Base-by-base conservation (phyloP, 1,140 invertebrate species). In the Cryptotermes secundus region DNA sequence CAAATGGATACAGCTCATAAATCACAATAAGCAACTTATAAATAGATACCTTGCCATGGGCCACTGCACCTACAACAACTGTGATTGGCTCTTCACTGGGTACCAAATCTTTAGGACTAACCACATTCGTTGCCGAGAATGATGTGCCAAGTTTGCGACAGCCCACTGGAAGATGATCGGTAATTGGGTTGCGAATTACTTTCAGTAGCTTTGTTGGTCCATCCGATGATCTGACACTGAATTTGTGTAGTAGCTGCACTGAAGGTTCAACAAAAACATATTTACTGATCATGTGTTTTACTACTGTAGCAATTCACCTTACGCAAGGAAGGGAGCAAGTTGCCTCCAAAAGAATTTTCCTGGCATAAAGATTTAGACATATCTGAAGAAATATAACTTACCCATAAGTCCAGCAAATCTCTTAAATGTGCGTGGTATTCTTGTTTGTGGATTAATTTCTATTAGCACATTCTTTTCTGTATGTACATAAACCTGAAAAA, bases 391-490 rank as follows among this genome's bases (percentile, higher is more conserved):
- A 0, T 22, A 3, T 19, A 85, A 88, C 90, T 90, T 93, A 98
- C 97, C 97, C 95, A 99, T 99, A 31, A 99, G 90, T 79, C 98
- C 98, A 88, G 98, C 97, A 93, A 99, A 99, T 88, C 99, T 92
- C 89, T 99, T 99, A 88, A 98, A 99, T 24, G 99, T 99, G 87
- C 99, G 93, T 1, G 99, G 99, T 89, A 99, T 99, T 88, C 99
- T 94, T 16, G 98, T 99, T 90, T 99, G 98, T 80, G 99, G 98
- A 91, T 99, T 98, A 35, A 99, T 94, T 95, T 99, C 98, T 88
- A 99, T 99, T 0, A 99, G 91, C 79, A 99, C 97, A 94, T 99
- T 99, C 88, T 97, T 96, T 87, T 95, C 96, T 65, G 99, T 99
- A 86, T 97, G 96, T 85, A 99, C 93, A 88, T 98, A 99, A 0